Conservation (phyloP, 1,140 invertebrate genomes). For the Bombus huntii region DNA sequence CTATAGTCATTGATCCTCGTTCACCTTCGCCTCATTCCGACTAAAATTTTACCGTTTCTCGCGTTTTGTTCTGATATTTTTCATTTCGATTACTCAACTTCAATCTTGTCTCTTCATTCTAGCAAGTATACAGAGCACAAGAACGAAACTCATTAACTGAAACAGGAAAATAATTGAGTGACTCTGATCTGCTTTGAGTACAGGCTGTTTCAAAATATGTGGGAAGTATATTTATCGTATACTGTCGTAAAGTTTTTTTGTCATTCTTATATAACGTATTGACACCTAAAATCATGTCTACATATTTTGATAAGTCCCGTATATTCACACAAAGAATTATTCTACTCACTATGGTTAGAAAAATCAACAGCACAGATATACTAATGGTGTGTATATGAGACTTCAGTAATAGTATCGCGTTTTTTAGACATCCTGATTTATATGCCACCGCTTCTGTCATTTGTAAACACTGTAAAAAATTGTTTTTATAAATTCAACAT, state of each 20-base stretch:
- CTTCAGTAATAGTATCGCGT: conserved; percentile 61
- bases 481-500: background rate
- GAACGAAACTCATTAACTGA: conserved; percentile 40
- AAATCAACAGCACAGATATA: conserved; percentile 59
- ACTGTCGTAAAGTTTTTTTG: too few species aligned
- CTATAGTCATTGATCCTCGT: conserved; percentile 31
- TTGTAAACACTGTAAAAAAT: conserved; percentile 62
- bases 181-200: background rate
- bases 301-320: background rate
- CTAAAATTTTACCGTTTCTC: background rate
- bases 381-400: conserved; percentile 66
- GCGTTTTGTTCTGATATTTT: background rate
- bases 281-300: background rate
- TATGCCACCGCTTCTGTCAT: conserved; percentile 67
- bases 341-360: conserved; percentile 59
- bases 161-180: conserved; percentile 9
- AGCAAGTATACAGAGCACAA: conserved; percentile 22
- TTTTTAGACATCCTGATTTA: conserved; percentile 66
- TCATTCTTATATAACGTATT: background rate
- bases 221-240: background rate
- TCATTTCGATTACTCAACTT: background rate
- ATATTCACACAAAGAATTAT: background rate
- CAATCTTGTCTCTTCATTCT: background rate
- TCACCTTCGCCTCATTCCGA: conserved; percentile 31
- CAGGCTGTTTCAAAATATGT: background rate